Conservation (phyloP, 2,888 invertebrate species). For the Helicoverpa assulta region DNA sequence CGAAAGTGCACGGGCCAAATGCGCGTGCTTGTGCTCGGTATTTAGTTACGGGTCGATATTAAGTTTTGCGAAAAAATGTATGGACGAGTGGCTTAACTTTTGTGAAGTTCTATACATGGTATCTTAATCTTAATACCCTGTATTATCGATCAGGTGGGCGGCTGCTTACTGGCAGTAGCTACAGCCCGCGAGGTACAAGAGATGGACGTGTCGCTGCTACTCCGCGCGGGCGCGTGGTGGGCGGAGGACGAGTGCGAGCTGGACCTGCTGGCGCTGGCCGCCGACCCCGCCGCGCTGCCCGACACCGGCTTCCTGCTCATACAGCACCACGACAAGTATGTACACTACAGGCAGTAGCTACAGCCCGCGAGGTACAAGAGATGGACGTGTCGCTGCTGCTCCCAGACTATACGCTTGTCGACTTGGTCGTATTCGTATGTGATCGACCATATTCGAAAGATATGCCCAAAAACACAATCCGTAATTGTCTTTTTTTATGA, state of each 20-base stretch:
- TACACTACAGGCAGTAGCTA: constrained; percentile 96
- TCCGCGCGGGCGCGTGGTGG: constrained; percentile 98
- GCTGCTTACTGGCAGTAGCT: constrained; percentile 96
- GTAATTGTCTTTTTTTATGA: too few species aligned
- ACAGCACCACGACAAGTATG: constrained; percentile 92
- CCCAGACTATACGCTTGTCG: too few species aligned
- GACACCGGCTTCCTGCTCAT: constrained; percentile 97
- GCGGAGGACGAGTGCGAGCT: constrained; percentile 99
- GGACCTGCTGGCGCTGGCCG: constrained; percentile 96
- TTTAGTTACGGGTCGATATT: too few species aligned
- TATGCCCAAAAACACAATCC: too few species aligned
- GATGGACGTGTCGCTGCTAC: constrained; percentile 97
- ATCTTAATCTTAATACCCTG: not conserved
- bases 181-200: constrained; percentile 99
- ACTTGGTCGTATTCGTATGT: too few species aligned
- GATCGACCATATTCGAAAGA: too few species aligned
- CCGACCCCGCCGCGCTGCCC: constrained; percentile 93
- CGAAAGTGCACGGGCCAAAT: too few species aligned
- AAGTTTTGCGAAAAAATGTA: too few species aligned
- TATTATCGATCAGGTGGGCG: constrained; percentile 90
- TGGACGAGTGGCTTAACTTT: too few species aligned
- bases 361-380: constrained; percentile 99
- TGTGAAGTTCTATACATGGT: too few species aligned
- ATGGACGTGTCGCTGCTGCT: constrained; percentile 98
- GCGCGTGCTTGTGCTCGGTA: too few species aligned